Conservation (phyloP, 2,797 vertebrate genomes). For the Enteromius fasciolatus region DNA sequence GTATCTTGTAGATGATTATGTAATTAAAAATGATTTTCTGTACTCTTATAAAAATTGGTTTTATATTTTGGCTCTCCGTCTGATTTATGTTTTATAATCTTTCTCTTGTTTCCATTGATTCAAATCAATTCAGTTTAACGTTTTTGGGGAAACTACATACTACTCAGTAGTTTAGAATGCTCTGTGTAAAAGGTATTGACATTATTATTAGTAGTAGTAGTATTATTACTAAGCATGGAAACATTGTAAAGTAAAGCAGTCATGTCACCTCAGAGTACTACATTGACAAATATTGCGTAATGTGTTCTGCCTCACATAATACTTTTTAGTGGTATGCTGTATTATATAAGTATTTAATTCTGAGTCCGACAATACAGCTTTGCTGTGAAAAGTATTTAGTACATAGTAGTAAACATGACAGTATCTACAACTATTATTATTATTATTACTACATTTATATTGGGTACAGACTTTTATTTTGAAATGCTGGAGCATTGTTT, state of each 20-base stretch:
- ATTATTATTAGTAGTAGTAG: background rate
- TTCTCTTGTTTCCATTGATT: background rate
- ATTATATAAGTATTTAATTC: background rate
- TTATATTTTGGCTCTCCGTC: background rate
- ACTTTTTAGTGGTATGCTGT: background rate
- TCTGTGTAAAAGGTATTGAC: background rate
- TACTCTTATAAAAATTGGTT: background rate
- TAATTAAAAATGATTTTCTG: background rate
- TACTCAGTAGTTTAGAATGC: background rate
- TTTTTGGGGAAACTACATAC: background rate
- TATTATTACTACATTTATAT: background rate
- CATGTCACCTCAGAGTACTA: background rate
- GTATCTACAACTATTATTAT: background rate
- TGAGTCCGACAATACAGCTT: background rate
- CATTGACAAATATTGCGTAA: background rate
- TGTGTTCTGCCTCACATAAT: background rate
- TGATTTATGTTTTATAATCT: background rate
- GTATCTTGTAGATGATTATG: background rate
- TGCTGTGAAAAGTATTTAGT: background rate
- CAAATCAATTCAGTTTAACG: background rate
- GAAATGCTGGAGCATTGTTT: background rate
- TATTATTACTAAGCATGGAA: background rate
- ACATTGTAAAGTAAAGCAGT: background rate
- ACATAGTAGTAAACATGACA: background rate
- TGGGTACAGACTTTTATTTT: conserved; percentile 13